A percentile compares a stretch with the other conserved stretches of the same genome.
Conservation (phyloP, 2,888 invertebrate species). For the Pseudeuparius sepicola region DNA sequence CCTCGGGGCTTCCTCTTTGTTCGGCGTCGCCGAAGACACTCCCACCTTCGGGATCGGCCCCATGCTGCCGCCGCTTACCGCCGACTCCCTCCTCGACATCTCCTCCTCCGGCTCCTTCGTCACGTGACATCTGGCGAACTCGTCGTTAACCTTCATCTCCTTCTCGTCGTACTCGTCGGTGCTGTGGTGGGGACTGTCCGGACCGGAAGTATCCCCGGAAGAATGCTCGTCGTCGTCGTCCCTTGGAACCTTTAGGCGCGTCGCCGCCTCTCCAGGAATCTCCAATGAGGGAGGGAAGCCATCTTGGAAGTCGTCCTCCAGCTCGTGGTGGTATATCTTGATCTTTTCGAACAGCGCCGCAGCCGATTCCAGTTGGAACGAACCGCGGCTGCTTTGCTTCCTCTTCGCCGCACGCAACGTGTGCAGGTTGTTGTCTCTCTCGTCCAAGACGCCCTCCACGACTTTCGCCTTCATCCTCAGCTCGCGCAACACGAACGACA, state of each 20-base stretch:
- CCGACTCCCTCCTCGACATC: constrained; percentile 24
- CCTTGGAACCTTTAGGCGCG: constrained; percentile 5
- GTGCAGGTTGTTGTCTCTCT: constrained; percentile 36
- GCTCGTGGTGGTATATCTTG: constrained; percentile 42
- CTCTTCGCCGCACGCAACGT: constrained; percentile 35
- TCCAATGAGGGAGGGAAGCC: too few relatives aligned
- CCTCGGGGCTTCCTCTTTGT: constrained; percentile 32
- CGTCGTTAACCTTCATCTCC: constrained; percentile 44
- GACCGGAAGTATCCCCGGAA: constrained; percentile 82
- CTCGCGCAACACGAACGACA: constrained; percentile 71
- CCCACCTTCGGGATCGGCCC: constrained; percentile 43
- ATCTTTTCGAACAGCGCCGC: constrained; percentile 40
- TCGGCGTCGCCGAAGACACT: constrained; percentile 34
- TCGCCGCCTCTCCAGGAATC: not conserved
- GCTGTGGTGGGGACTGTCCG: constrained; percentile 72
- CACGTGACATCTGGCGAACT: constrained; percentile 35
- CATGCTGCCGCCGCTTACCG: constrained; percentile 25
- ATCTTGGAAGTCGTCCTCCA: constrained; percentile 11
- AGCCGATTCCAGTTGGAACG: constrained; percentile 34
- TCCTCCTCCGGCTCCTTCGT: constrained; percentile 32
- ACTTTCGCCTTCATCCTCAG: constrained; percentile 57
- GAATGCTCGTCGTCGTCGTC: constrained; percentile 53
- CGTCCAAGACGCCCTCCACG: constrained; percentile 36
- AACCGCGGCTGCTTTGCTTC: constrained; percentile 29
- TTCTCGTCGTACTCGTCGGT: constrained; percentile 62